A percentile compares a stretch with the other conserved stretches of the same genome.
These are phyloP conservation scores for Drosophila affinis DNA, from an alignment of 2,888 invertebrate genomes.

Conservation along the genomic window DNA sequence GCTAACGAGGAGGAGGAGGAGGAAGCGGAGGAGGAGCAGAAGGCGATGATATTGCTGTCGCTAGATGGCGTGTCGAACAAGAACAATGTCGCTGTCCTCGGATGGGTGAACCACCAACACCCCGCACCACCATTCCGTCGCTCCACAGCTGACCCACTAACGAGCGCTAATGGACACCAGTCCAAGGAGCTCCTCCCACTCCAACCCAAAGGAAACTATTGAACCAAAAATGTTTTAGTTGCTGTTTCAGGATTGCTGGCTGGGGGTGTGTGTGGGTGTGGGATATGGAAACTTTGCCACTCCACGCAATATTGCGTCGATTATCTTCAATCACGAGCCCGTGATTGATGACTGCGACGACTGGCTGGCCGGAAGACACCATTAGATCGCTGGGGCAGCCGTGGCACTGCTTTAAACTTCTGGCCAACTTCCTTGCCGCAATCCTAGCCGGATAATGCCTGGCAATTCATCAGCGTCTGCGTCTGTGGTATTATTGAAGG, in stretches of 20 bases:
- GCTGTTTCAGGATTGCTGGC: not conserved
- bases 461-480: slow-evolving; percentile 39
- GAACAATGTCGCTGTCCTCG: slow-evolving; percentile 64
- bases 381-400: not conserved
- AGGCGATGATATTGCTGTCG: slow-evolving; percentile 48
- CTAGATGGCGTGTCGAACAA: slow-evolving; percentile 72
- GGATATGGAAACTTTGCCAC: slow-evolving; percentile 41
- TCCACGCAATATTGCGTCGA: slow-evolving; percentile 70
- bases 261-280: not conserved
- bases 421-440: not conserved
- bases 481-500: slow-evolving; percentile 19
- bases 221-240: slow-evolving; percentile 60
- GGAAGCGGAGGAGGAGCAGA: slow-evolving; percentile 22
- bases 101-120: slow-evolving; percentile 34
- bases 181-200: slow-evolving; percentile 6
- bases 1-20: slow-evolving; percentile 39
- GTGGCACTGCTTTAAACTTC: slow-evolving; percentile 16
- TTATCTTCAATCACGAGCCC: slow-evolving; percentile 71
- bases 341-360: slow-evolving; percentile 69
- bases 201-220: slow-evolving; percentile 55
- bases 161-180: slow-evolving; percentile 69
- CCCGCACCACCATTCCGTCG: not conserved
- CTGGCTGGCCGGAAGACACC: slow-evolving; percentile 7
- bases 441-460: not conserved
- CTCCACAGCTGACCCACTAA: slow-evolving; percentile 38